Evolutionary conservation across 2,797 vertebrate genomes (phyloP), one percentile per base, ranked within the genome.

Genomic region (Pseudopleuronectes americanus): DNA sequence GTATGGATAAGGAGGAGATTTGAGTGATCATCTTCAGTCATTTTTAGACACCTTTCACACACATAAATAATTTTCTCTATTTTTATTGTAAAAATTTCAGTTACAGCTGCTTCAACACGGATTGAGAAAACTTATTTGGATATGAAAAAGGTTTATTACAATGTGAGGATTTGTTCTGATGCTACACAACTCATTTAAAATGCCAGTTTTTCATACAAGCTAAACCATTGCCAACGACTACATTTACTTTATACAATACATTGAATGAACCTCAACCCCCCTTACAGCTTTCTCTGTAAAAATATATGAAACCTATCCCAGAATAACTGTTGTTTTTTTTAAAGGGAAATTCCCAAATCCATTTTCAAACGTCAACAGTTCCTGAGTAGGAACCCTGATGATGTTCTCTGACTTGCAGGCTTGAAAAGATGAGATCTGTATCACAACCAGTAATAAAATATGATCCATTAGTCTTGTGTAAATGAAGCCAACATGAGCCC

Each of bases 111-210:
- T 36, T 36, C 10, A 36, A 36, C 33, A 4, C n/a, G 9, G 47
- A 23, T 31, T 28, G 13, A 33, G 14, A 60, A 69, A 60, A 23
- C 7, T 31, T 7, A 31, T 31, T 31, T 31, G 28, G 28, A 31
- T 31, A 31, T 31, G 28, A 31, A 31, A 31, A 31, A 31, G 28
- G 28, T 31, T 31, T 31, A 31, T 31, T 31, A 8, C 28, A 31
- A 31, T 31, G 28, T 31, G 28, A 31, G 28, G 28, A 7, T 8
- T 38, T 43, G 47, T 52, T 71, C 69, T 69, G 68, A 2, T 1
- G 57, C 61, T 47, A 55, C 53, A 21, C 33, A 65, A 71, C 68
- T 72, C 55, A 67, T 55, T 81, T 31, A 61, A 55, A 81, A 58
- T 51, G 55, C 57, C 41, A 22, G 61, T 81, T 62, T 77, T 47